Base-by-base conservation (phyloP, 2,888 invertebrate species). In the Ectemnius lituratus region DNA sequence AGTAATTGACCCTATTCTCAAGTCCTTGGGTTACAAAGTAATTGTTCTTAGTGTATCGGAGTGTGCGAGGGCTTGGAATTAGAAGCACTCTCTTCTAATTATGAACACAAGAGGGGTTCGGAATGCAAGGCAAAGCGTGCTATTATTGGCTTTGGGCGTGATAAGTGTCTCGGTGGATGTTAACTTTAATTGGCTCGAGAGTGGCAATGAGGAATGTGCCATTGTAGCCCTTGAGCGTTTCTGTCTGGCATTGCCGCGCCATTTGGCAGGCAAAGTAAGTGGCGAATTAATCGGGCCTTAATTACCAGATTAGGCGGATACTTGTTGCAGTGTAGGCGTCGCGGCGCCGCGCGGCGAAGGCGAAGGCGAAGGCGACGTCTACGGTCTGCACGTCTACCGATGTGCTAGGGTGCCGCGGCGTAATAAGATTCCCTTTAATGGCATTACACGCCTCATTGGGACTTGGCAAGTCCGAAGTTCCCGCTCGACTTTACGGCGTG, bases 371-470 rank as follows among this genome's bases (percentile, higher is more conserved):
- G 23, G 23, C 23, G n/a, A n/a, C n/a, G 3, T 23, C 23, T 23
- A 0, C 23, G 23, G 23, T 23, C 23, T 23, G 23, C 23, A 23
- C 23, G 23, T 23, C 23, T 23, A 23, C 3, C 23, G 79, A 83
- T 82, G 84, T 82, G 85, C 85, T 85, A 88, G 82, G 85, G 87
- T 79, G 76, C 84, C 84, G 78, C 84, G 82, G 81, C 86, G 87
- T 90, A 90, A 90, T 89, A 89, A 90, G 90, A 90, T 90, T 90
- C 85, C 86, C 88, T 89, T 88, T 90, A 90, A 90, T 90, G 90
- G 89, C 88, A 86, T 90, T 90, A 90, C 88, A 90, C 88, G 90
- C 89, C 90, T 90, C 90, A 90, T 90, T 90, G 90, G 88, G 86
- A 90, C 89, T 90, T 89, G 86, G 84, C 85, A 89, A 90, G 90